Percentiles rank a stretch among this genome's conserved stretches.
Conservation (phyloP, 2,797 vertebrate species). For the Danio albolineatus region DNA sequence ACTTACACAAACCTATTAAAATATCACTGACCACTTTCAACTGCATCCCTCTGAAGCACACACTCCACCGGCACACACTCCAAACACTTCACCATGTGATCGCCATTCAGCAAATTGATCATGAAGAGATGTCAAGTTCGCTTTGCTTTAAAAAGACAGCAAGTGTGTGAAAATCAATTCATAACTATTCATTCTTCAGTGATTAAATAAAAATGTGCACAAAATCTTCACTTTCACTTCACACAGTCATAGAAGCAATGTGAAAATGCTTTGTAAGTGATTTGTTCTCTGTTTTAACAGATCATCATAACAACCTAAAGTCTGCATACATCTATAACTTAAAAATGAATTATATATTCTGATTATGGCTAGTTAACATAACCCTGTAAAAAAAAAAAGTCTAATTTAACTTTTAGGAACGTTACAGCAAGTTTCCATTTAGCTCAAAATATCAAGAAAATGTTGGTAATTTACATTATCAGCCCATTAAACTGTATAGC, state of each 20-base stretch:
- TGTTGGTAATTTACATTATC: too few relatives aligned
- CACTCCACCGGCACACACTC: background rate
- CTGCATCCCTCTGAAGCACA: conserved; percentile 14
- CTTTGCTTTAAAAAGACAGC: conserved; percentile 2
- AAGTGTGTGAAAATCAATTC: background rate
- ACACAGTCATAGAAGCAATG: background rate
- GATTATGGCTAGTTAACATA: too few relatives aligned
- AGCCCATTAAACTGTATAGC: background rate
- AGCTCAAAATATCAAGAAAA: too few relatives aligned
- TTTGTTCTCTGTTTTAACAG: background rate
- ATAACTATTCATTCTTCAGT: background rate
- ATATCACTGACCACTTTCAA: conserved; percentile 17
- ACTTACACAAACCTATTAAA: conserved; percentile 18
- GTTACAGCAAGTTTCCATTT: too few relatives aligned
- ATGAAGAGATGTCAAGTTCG: conserved; percentile 1
- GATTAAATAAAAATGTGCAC: background rate
- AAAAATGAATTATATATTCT: conserved; percentile 1
- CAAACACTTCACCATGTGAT: conserved; percentile 33
- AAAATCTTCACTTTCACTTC: background rate
- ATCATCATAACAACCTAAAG: background rate
- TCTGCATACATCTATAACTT: too few relatives aligned
- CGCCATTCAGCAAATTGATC: conserved; percentile 11
- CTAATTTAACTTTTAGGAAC: too few relatives aligned
- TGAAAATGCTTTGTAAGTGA: background rate
- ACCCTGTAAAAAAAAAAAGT: too few relatives aligned